Base-by-base conservation (phyloP, 2,797 vertebrate genomes). In the Falco columbarius region DNA sequence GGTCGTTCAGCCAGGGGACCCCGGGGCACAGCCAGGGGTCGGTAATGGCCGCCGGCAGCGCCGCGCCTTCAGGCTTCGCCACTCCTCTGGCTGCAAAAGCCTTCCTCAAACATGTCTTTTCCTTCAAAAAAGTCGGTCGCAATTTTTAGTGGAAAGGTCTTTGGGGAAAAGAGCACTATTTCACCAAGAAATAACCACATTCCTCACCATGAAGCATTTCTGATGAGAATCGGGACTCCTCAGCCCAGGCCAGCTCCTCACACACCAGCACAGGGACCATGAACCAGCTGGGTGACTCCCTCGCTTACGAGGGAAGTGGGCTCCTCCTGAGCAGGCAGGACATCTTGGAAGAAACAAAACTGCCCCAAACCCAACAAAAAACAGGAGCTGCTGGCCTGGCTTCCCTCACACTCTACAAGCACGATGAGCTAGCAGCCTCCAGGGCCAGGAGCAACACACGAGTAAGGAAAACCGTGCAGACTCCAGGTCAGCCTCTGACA, bases 31-130 rank as follows among this genome's bases (percentile, higher is more conserved):
- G 27, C 6, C 8, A 40, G 2, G 12, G 24, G 13, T 21, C 1
- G 2, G 40, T 34, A 27, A 4, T 0, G 14, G 16, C 56, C 1
- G 2, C 26, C 29, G 7, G 4, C 14, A 5, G 21, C 2, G 0
- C 17, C 1, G 0, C 38, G 24, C 19, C 24, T 27, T 10, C 1
- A 1, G 22, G 54, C 20, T 20, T 30, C 2, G 1, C 29, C 7
- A 2, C 19, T 10, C 14, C 12, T 22, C 22, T 3, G 0, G 20
- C 4, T 14, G 10, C 11, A 22, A 38, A 67, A 36, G 1, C 42
- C 47, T 59, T 12, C 58, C 71, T 46, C 32, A 54, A 66, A 47
- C 1, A 0, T 4, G 0, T 6, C 0, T 32, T 61, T 66, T 23
- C 23, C 36, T 17, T 49, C 13, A 4, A 61, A 55, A 20, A 63